A percentile compares a stretch with the other conserved stretches of the same genome.
Conservation (phyloP, 2,888 invertebrate genomes). For the Hirtodrosophila duncani region DNA sequence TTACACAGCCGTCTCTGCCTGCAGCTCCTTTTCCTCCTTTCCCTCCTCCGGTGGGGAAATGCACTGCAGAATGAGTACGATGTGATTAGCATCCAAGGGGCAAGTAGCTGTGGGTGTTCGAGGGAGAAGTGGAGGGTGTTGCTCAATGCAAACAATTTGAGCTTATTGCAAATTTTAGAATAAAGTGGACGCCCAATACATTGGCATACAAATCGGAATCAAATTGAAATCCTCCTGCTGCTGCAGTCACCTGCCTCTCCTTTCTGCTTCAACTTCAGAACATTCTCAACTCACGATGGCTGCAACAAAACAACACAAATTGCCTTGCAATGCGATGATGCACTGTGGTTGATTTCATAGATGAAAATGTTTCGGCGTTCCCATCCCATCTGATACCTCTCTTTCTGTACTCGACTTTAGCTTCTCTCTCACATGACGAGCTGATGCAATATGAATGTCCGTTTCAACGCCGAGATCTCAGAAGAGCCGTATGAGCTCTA, state of each 20-base stretch:
- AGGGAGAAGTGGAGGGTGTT: not conserved
- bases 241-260: not conserved
- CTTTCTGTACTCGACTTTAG: too few species aligned
- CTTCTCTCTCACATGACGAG: too few species aligned
- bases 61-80: too few species aligned
- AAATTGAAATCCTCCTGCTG: conserved; percentile 39
- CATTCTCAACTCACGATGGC: conserved; percentile 8
- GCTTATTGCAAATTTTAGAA: conserved; percentile 50
- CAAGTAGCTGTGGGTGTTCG: not conserved
- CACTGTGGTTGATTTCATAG: not conserved
- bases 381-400: too few species aligned
- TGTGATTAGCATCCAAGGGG: too few species aligned
- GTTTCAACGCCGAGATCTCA: too few species aligned
- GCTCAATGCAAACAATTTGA: conserved; percentile 19
- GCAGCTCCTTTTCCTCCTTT: conserved; percentile 31
- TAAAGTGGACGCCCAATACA: conserved; percentile 29
- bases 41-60: too few species aligned
- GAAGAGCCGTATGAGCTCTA: too few species aligned
- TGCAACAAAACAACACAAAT: conserved; percentile 8
- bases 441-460: too few species aligned
- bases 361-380: conserved; percentile 35
- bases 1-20: too few species aligned
- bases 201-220: conserved; percentile 47
- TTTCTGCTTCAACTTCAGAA: not conserved
- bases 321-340: conserved; percentile 18